Base-by-base conservation (phyloP, 2,113 vertebrate species). In the Acanthisitta chloris region DNA sequence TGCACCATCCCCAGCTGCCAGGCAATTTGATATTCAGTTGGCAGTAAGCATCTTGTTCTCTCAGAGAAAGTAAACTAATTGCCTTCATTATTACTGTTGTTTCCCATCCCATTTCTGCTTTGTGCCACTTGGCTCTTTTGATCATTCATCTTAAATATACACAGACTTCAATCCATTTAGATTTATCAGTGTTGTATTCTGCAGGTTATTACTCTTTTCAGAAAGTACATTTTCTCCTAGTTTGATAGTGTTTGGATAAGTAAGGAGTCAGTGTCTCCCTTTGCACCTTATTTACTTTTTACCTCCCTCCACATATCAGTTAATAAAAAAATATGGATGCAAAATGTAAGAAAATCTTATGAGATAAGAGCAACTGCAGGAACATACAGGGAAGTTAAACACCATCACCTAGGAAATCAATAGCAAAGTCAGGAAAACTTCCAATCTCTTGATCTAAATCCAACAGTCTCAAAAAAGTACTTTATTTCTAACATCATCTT, bases 51-150 rank as follows among this genome's bases (percentile, higher is more conserved):
- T 70, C 92, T 88, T 92, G 74, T 66, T 87, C 93, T 95, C 93
- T 69, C 81, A 46, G 85, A 87, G 67, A 94, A 96, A 95, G 64
- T 78, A 88, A 96, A 92, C 90, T 90, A 94, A 95, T 95, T 94
- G 93, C 88, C 74, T 94, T 95, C 79, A 92, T 96, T 94, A 95
- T 83, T 86, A 77, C 58, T 92, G 85, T 82, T 92, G 87, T 90
- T 93, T 84, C 90, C 88, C 92, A 84, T 88, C 65, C 73, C 25
- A 24, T 83, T 90, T 81, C 46, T 74, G 71, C 85, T 83, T 95
- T 91, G 66, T 86, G 88, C 79, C 92, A 83, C 82, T 94, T 86
- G 86, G 82, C 36, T 90, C 82, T 95, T 95, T 88, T 94, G 90
- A 94, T 92, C 82, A 81, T 78, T 96, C 92, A 57, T 87, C 89